Conservation (phyloP, 37 sponge, comb jelly and placozoan species). For the Amphimedon queenslandica region DNA sequence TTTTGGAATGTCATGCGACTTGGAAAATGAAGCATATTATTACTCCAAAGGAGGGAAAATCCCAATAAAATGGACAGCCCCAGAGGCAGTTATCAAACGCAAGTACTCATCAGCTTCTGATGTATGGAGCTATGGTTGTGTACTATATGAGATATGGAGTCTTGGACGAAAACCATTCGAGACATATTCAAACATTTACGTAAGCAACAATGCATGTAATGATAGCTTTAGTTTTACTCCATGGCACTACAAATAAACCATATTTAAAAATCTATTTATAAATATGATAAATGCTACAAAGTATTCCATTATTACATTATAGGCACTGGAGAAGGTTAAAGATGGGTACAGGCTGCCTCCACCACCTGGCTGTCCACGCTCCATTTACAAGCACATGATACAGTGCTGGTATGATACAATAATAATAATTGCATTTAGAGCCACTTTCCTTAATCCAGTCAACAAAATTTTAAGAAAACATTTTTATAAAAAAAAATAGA, state of each 20-base stretch:
- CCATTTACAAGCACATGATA: constrained; percentile 10
- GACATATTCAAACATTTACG: constrained; percentile 22
- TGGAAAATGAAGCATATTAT: constrained; percentile 10
- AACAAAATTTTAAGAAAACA: no score
- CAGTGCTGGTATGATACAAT: constrained; percentile 12
- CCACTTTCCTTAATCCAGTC: no score
- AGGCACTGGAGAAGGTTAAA: constrained; percentile 21
- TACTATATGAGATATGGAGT: constrained; percentile 54
- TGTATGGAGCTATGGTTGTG: no score
- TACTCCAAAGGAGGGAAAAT: constrained; percentile 25
- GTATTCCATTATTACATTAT: no score
- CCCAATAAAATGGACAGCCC: constrained; percentile 52
- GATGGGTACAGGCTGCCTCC: constrained; percentile 11
- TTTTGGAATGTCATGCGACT: constrained; percentile 41
- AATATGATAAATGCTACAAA: no score
- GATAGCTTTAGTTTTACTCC: no score
- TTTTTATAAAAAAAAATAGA: no score
- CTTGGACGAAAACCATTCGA: constrained; percentile 44
- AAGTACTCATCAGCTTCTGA: no score
- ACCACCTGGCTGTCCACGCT: constrained; percentile 21
- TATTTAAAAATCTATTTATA: not conserved
- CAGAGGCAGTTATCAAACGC: no score
- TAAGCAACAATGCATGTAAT: no score
- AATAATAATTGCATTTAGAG: no score
- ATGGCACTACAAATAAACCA: no score